Evolutionary conservation across 2,888 invertebrate species (phyloP).

Genomic region (Drosophila vallismaia): DNA sequence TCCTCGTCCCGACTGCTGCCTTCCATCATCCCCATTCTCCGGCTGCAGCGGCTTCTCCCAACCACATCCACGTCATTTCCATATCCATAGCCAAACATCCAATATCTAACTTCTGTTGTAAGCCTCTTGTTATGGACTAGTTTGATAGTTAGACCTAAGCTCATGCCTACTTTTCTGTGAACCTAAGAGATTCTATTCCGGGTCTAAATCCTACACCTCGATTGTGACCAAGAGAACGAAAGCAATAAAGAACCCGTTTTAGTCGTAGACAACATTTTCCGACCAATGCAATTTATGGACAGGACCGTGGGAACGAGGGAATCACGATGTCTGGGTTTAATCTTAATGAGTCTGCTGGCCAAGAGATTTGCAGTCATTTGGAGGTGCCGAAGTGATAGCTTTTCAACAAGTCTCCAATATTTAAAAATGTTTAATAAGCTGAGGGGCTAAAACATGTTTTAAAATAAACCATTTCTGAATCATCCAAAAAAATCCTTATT

Average conservation of each 20-base stretch:
- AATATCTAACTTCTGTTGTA: constrained; percentile 41
- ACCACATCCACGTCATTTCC: neutral
- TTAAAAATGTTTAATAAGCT: too few relatives aligned
- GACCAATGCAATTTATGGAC: constrained; percentile 35
- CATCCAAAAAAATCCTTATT: neutral
- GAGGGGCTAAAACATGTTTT: too few relatives aligned
- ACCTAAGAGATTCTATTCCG: neutral
- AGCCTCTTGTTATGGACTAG: constrained; percentile 65
- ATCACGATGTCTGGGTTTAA: constrained; percentile 20
- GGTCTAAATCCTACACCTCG: neutral
- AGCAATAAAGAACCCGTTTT: constrained; percentile 40
- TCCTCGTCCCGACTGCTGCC: neutral
- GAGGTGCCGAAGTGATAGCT: constrained; percentile 29
- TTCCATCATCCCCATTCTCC: constrained; percentile 1
- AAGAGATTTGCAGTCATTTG: constrained; percentile 2
- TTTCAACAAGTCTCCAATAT: too few relatives aligned
- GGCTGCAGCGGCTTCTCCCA: constrained; percentile 1
- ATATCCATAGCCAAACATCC: constrained; percentile 25
- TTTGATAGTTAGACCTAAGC: constrained; percentile 47
- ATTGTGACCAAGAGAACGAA: constrained; percentile 11
- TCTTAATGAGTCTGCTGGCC: constrained; percentile 50
- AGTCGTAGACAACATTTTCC: constrained; percentile 21
- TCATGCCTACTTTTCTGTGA: constrained; percentile 13
- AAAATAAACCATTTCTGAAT: neutral
- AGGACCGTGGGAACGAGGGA: constrained; percentile 1